phyloP scores from a whole-genome alignment of 1,140 invertebrate genomes.

The Myzus persicae region DNA sequence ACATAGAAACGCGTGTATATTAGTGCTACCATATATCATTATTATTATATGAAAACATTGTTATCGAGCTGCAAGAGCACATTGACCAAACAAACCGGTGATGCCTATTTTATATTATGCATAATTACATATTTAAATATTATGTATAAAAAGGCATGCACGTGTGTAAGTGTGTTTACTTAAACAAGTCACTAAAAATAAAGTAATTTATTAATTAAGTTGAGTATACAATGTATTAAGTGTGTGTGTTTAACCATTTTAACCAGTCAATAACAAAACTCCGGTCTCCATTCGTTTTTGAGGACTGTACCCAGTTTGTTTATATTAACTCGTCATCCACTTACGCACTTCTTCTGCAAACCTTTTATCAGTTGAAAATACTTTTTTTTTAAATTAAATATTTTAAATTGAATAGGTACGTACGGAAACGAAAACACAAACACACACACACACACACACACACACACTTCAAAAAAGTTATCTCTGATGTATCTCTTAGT shows the following conservation, averaged over 20 bases:
- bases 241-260: neutral
- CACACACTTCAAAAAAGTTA: neutral
- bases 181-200: neutral
- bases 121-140: no score
- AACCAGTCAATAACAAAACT: neutral
- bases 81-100: neutral
- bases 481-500: neutral
- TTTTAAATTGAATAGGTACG: neutral
- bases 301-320: neutral
- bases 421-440: neutral
- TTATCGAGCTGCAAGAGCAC: neutral
- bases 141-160: no score
- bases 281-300: neutral
- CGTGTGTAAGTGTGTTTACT: no score
- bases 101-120: neutral
- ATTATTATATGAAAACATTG: neutral
- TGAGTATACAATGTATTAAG: neutral
- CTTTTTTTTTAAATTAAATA: neutral
- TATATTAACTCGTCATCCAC: neutral
- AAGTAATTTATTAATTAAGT: neutral
- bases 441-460: neutral
- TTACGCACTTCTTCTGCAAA: neutral
- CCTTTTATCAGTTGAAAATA: neutral
- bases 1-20: neutral
- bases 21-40: neutral